Evolutionary conservation across 1,140 invertebrate genomes (phyloP).

Genomic region (Triops cancriformis): DNA sequence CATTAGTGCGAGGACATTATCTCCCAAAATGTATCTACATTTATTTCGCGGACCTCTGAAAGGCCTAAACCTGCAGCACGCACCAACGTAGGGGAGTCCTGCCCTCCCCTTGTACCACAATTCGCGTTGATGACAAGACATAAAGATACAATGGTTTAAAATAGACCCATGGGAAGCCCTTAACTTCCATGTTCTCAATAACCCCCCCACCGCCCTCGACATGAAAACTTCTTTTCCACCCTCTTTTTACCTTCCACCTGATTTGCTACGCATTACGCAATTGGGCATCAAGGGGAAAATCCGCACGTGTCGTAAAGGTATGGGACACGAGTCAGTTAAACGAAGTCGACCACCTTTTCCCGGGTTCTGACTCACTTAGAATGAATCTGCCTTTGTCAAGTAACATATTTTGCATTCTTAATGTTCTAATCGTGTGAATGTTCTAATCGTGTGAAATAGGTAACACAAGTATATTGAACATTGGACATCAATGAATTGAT

Average conservation of each 20-base stretch:
- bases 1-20: too few species aligned
- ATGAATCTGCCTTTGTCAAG: not conserved
- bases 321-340: not conserved
- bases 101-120: not conserved
- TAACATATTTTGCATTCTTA: not conserved
- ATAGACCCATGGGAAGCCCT: conserved; percentile 4
- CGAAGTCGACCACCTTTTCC: not conserved
- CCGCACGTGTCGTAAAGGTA: not conserved
- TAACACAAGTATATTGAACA: not conserved
- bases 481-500: not conserved
- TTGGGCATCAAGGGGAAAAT: not conserved
- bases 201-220: not conserved
- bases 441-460: too few species aligned
- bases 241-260: not conserved
- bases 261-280: not conserved
- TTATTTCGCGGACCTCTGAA: too few species aligned
- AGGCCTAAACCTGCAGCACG: too few species aligned
- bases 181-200: not conserved
- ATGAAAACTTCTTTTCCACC: not conserved
- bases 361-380: not conserved
- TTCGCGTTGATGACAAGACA: not conserved
- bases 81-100: too few species aligned
- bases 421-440: too few species aligned
- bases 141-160: not conserved
- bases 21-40: too few species aligned